phyloP scores from a whole-genome alignment of 2,888 invertebrate species.

The Physocephala rufipes region DNA sequence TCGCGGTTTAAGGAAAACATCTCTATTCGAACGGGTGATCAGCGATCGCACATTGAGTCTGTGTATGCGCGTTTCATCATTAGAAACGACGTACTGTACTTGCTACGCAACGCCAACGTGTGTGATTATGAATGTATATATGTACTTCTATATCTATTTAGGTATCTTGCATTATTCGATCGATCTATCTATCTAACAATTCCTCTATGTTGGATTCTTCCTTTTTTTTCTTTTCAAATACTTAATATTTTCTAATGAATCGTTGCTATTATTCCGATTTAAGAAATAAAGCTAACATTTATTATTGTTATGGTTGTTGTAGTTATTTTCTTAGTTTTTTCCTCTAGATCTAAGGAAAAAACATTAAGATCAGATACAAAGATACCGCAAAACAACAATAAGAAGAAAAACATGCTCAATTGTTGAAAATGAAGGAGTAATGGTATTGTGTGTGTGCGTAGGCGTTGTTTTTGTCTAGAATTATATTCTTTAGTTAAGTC shows the following conservation, averaged over 20 bases:
- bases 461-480: too few relatives aligned
- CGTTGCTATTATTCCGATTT: slow-evolving; percentile 28
- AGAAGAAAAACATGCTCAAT: neutral
- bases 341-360: slow-evolving; percentile 40
- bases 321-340: slow-evolving; percentile 1
- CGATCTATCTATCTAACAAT: neutral
- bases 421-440: neutral
- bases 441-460: too few relatives aligned
- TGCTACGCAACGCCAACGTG: too few relatives aligned
- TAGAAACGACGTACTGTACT: too few relatives aligned
- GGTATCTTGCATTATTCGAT: neutral
- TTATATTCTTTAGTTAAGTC: too few relatives aligned
- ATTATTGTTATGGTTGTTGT: neutral
- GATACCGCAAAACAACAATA: slow-evolving; percentile 45
- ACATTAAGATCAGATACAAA: slow-evolving; percentile 61
- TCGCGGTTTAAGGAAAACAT: too few relatives aligned
- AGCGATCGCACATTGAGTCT: too few relatives aligned
- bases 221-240: neutral
- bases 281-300: neutral
- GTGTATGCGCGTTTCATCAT: too few relatives aligned
- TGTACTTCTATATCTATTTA: neutral
- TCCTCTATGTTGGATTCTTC: neutral
- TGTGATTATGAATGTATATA: neutral
- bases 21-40: too few relatives aligned
- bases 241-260: slow-evolving; percentile 27